These are phyloP conservation scores for Nemurella pictetii DNA, from an alignment of 2,888 invertebrate genomes.

Conservation along the genomic window DNA sequence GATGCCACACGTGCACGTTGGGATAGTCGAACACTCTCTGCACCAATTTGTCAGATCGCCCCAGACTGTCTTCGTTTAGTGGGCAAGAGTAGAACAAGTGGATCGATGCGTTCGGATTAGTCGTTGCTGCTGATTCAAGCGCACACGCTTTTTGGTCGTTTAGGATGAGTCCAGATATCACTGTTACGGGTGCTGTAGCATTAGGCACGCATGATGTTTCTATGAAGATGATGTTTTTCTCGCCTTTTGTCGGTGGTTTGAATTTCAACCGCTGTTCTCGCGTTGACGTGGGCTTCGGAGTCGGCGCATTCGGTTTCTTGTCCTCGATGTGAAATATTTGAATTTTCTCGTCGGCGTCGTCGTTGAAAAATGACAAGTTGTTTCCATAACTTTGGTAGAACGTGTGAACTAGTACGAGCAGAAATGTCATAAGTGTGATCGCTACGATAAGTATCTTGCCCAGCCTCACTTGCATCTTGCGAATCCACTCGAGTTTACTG, in stretches of 20 bases:
- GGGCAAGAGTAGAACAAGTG: conserved; percentile 12
- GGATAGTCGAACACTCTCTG: background rate
- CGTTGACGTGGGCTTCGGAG: too few species aligned
- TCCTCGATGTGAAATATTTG: too few species aligned
- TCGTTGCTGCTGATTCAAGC: background rate
- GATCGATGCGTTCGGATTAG: background rate
- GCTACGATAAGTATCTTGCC: background rate
- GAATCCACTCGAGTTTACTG: too few species aligned
- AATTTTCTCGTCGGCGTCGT: background rate
- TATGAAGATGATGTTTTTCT: background rate
- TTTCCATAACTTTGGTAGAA: background rate
- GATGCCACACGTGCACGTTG: background rate
- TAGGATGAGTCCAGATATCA: background rate
- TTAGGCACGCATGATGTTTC: background rate
- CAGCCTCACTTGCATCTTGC: background rate
- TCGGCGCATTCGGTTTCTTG: too few species aligned
- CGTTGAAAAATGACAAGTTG: background rate
- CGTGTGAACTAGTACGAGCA: background rate
- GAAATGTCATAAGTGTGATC: background rate
- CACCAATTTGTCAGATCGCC: background rate
- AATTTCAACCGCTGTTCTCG: background rate
- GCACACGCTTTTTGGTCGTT: background rate
- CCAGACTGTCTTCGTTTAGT: background rate
- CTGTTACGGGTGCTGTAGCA: too few species aligned
- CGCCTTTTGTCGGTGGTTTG: background rate